phyloP scores from a whole-genome alignment of 2,113 vertebrate genomes.

The Shinisaurus crocodilurus region DNA sequence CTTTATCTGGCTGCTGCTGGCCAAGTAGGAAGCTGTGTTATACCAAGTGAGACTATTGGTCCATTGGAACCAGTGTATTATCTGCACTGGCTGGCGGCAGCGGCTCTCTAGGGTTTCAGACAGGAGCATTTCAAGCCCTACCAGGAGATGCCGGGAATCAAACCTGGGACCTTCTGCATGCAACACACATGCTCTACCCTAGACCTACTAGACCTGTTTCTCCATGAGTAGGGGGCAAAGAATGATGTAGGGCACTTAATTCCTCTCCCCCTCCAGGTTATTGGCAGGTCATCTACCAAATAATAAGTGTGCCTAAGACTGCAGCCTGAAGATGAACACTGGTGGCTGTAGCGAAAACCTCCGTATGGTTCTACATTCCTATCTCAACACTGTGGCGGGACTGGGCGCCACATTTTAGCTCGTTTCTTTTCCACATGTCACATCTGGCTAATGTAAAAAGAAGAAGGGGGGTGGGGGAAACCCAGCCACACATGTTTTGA shows the following conservation, averaged over 20 bases:
- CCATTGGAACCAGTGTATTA: background rate
- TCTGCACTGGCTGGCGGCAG: background rate
- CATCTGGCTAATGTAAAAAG: conserved; percentile 91
- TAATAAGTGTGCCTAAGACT: background rate
- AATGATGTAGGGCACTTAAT: background rate
- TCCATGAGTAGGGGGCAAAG: too few species aligned
- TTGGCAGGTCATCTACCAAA: background rate
- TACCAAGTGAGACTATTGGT: background rate
- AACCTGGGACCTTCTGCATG: background rate
- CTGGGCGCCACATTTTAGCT: conserved; percentile 77
- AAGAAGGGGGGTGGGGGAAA: background rate
- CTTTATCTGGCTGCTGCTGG: background rate
- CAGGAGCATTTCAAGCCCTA: background rate
- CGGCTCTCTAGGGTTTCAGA: background rate
- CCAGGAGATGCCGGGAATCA: background rate
- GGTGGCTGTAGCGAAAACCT: background rate
- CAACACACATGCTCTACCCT: background rate
- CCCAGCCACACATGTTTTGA: conserved; percentile 88
- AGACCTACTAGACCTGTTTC: background rate
- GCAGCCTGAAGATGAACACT: background rate
- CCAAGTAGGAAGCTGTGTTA: background rate
- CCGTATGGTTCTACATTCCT: background rate
- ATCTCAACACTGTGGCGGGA: conserved; percentile 3
- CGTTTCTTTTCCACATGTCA: conserved; percentile 66
- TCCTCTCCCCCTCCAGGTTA: too few species aligned